Base-by-base conservation (phyloP, 2,113 vertebrate species). In the Syngnathus typhle region DNA sequence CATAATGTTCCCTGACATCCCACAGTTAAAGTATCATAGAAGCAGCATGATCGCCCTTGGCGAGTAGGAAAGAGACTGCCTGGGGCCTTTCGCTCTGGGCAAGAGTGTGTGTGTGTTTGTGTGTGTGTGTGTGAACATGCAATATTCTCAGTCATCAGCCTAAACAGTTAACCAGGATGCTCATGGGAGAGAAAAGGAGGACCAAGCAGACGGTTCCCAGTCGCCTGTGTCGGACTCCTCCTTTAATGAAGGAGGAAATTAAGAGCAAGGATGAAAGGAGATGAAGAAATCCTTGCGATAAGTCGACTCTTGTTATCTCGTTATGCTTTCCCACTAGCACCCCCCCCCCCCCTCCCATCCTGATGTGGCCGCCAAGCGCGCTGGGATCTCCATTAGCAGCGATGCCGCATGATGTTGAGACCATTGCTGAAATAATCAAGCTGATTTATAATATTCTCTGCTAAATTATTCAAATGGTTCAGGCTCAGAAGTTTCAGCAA, bases 1-100 rank as follows among this genome's bases (percentile, higher is more conserved):
- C 85, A 69, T 94, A 94, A 94, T 93, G 87, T 89, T 91, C 92
- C 77, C 88, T 94, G 93, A 93, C 93, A 94, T 90, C 87, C 88
- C 89, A 89, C 91, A 91, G 87, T 92, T 92, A 92, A 88, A 88
- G 88, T 90, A 92, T 93, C 91, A 94, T 89, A 94, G 92, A 91
- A 83, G 87, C 88, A 88, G 92, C 89, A 88, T 85, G 74, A 90
- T 87, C 54, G 92, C 93, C 91, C 85, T 88, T 90, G 92, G 93
- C 93, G 89, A 92, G 86, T 70, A 23, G 87, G 87, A 86, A 77
- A 84, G 82, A 91, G 86, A 90, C 88, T 86, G 91, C 93, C 92
- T 89, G 86, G 87, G 92, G 93, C 84, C 77, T 92, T 88, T 91
- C 64, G 90, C 91, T 91, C 86, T 89, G 78, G 90, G 92, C 90